phyloP scores from a whole-genome alignment of 2,113 vertebrate species.

The Vidua chalybeata region DNA sequence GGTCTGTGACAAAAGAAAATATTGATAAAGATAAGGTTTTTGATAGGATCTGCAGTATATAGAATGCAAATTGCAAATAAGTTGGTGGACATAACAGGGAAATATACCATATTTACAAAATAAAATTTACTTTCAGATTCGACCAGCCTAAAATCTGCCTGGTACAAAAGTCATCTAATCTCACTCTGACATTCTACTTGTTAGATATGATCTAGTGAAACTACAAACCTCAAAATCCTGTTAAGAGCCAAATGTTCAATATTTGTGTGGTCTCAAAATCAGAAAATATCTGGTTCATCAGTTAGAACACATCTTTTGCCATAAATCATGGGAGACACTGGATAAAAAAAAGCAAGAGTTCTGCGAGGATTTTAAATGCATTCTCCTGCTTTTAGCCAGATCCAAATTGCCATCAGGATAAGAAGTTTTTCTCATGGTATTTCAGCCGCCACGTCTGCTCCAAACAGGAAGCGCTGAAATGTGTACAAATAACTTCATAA shows the following conservation, averaged over 20 bases:
- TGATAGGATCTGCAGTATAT: not conserved
- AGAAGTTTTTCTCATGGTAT: conserved; percentile 63
- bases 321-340: not conserved
- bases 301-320: not conserved
- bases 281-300: not conserved
- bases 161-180: not conserved
- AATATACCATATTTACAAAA: not conserved
- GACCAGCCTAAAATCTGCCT: not conserved
- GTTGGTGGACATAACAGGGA: not conserved
- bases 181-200: not conserved
- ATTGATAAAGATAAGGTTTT: not conserved
- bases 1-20: conserved; percentile 50
- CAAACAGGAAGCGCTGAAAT: conserved; percentile 48
- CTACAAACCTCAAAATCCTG: not conserved
- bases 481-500: conserved; percentile 62
- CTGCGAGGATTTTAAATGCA: not conserved
- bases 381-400: not conserved
- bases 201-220: not conserved
- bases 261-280: not conserved
- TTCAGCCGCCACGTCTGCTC: conserved; percentile 22
- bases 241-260: not conserved
- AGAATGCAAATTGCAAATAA: not conserved
- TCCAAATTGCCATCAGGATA: conserved; percentile 38
- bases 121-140: not conserved
- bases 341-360: not conserved